Percentiles rank a stretch among this genome's conserved stretches.
These are phyloP conservation scores for Litoditis marina DNA, from an alignment of 2,888 invertebrate genomes.

Conservation along the genomic window DNA sequence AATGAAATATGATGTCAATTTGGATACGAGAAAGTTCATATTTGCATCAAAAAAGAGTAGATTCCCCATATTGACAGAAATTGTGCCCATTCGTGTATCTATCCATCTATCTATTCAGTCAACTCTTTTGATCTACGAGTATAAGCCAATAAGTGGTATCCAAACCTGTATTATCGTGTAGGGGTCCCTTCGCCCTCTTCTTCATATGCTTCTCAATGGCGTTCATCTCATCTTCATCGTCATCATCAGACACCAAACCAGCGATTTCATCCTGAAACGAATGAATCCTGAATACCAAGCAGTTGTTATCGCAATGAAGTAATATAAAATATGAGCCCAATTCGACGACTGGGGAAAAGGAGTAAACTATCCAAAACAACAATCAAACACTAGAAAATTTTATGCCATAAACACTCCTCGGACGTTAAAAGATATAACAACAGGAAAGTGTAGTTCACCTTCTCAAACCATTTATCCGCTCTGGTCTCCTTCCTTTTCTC, in stretches of 20 bases:
- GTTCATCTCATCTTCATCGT: slow-evolving; percentile 76
- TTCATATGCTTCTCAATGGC: slow-evolving; percentile 52
- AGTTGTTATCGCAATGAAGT: not conserved
- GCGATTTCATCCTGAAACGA: slow-evolving; percentile 73
- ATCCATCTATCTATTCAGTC: too few species aligned
- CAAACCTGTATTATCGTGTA: slow-evolving; percentile 34
- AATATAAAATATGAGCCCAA: too few species aligned
- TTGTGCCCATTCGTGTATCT: slow-evolving; percentile 14
- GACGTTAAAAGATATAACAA: too few species aligned
- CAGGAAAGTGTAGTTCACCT: too few species aligned
- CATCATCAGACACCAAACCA: slow-evolving; percentile 77
- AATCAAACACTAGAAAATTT: too few species aligned
- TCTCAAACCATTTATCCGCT: slow-evolving; percentile 83
- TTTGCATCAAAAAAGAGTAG: too few species aligned
- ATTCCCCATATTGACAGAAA: too few species aligned
- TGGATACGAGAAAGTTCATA: too few species aligned
- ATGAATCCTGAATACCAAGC: slow-evolving; percentile 22
- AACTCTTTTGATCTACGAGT: too few species aligned
- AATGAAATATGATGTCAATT: too few species aligned
- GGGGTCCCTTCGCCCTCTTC: slow-evolving; percentile 31
- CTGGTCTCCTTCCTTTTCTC: slow-evolving; percentile 67
- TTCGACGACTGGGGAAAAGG: not conserved
- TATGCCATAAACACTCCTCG: too few species aligned
- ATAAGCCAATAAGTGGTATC: too few species aligned
- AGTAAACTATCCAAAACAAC: not conserved